These are phyloP conservation scores for Ammodramus savannarum DNA, from an alignment of 2,113 vertebrate genomes.

Conservation along the genomic window DNA sequence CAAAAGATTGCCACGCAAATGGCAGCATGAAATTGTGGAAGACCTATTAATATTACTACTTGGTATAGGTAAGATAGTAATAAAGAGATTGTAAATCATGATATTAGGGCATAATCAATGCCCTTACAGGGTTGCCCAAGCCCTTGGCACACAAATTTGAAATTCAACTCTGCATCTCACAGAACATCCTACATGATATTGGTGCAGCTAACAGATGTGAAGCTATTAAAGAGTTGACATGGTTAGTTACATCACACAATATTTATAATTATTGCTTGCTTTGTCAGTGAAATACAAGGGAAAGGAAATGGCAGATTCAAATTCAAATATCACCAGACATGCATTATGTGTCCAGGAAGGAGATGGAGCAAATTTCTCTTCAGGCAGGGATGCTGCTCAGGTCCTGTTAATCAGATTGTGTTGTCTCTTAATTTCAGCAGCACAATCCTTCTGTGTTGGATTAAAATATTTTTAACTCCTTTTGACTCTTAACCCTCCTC, in stretches of 20 bases:
- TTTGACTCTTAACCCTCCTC: neutral
- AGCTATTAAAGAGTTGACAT: neutral
- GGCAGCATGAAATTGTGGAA: neutral
- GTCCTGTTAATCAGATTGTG: neutral
- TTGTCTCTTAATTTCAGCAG: neutral
- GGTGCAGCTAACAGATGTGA: neutral
- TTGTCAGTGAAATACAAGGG: neutral
- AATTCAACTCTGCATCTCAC: neutral
- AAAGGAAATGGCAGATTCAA: constrained; percentile 14
- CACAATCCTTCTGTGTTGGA: neutral
- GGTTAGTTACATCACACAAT: neutral
- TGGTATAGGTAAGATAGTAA: neutral
- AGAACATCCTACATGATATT: neutral
- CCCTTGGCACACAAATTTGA: neutral
- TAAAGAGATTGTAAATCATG: neutral
- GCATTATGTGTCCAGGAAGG: neutral
- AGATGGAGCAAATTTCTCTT: neutral
- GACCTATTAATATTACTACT: neutral
- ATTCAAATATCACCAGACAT: neutral
- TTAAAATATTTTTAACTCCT: neutral
- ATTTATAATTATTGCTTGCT: neutral
- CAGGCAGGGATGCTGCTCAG: neutral
- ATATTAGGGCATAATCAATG: neutral
- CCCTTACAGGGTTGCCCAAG: neutral
- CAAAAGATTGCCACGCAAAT: neutral